phyloP scores from a whole-genome alignment of 2,888 invertebrate genomes.

The Hemicrepidius hirtus region DNA sequence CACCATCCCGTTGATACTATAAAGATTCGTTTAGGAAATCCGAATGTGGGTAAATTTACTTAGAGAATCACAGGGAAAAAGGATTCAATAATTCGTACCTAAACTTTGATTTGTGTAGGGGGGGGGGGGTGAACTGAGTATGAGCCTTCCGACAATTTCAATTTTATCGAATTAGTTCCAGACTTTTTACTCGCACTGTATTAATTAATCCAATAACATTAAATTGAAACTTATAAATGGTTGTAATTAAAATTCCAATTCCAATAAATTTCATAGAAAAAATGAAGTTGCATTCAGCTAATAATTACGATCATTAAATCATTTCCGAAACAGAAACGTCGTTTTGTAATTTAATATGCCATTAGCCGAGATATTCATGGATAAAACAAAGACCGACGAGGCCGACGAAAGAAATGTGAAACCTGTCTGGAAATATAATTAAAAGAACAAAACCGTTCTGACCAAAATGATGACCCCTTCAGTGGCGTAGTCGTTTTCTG shows the following conservation, averaged over 20 bases:
- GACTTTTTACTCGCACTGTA: no score
- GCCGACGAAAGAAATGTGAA: conserved; percentile 62
- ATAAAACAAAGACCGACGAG: conserved; percentile 51
- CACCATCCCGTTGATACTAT: no score
- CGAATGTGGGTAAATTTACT: no score
- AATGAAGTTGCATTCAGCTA: conserved; percentile 4
- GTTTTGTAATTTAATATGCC: conserved; percentile 62
- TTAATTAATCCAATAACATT: background rate
- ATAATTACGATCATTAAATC: conserved; percentile 62
- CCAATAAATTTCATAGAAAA: conserved; percentile 21
- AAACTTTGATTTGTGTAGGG: no score
- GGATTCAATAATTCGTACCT: no score
- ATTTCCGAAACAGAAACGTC: conserved; percentile 60
- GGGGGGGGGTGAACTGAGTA: no score
- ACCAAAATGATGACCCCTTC: conserved; percentile 11
- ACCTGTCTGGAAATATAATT: conserved; percentile 63
- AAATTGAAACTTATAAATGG: background rate
- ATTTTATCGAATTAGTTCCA: no score
- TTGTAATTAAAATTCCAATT: conserved; percentile 28
- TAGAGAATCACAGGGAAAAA: no score
- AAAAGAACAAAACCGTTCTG: conserved; percentile 50
- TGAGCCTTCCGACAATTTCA: no score
- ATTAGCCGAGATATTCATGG: conserved; percentile 59
- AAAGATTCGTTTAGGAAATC: no score
- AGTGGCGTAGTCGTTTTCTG: conserved; percentile 26